phyloP scores from a whole-genome alignment of 2,888 invertebrate genomes.

The Nomada goodeniana region DNA sequence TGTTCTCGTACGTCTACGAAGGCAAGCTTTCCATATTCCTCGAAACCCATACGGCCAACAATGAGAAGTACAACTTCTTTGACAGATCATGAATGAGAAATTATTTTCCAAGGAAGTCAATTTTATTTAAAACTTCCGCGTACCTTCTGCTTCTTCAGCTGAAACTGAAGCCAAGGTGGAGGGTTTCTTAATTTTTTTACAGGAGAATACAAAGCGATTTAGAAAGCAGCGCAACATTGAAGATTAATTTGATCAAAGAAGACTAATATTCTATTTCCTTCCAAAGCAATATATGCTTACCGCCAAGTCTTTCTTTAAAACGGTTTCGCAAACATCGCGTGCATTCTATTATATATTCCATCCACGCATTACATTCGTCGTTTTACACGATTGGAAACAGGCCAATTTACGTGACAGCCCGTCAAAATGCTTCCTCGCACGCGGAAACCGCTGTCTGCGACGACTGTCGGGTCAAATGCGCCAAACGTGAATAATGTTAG shows the following conservation, averaged over 20 bases:
- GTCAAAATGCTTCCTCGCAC: conserved; percentile 22
- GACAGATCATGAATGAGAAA: conserved; percentile 58
- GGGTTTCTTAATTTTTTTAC: not conserved
- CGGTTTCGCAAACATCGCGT: not conserved
- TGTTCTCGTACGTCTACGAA: conserved; percentile 78
- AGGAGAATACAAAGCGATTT: not conserved
- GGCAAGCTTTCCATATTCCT: conserved; percentile 64
- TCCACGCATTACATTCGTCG: not conserved
- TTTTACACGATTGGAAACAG: conserved; percentile 14
- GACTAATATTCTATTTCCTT: not conserved
- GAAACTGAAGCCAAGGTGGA: not conserved
- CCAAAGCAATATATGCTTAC: not conserved
- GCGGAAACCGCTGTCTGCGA: conserved; percentile 33
- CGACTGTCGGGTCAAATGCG: conserved; percentile 54
- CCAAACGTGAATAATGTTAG: conserved; percentile 64
- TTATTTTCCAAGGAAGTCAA: conserved; percentile 48
- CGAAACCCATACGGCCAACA: conserved; percentile 54
- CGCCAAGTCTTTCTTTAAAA: not conserved
- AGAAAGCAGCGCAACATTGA: not conserved
- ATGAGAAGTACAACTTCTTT: conserved; percentile 43
- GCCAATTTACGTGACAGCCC: conserved; percentile 6
- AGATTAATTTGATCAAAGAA: not conserved
- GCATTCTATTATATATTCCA: not conserved
- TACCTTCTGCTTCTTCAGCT: not conserved
- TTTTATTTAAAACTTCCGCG: conserved; percentile 55